Evolutionary conservation across 2,888 invertebrate genomes (phyloP).

Genomic region (Ophion obscuratus): DNA sequence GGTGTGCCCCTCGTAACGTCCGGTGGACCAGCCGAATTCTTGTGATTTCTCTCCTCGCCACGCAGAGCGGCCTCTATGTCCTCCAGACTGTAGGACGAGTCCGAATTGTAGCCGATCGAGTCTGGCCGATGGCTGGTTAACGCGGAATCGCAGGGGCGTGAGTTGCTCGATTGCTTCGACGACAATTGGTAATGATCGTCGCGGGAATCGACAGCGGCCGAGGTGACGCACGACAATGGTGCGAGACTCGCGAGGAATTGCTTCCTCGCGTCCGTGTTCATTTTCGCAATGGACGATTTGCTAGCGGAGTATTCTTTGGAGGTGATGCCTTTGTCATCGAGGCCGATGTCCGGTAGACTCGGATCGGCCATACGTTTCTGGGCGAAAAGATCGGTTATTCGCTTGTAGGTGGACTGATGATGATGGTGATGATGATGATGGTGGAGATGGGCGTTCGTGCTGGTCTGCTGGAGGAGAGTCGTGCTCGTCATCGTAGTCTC

Average conservation of each 20-base stretch:
- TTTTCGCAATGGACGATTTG: conserved; percentile 81
- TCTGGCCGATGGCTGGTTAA: conserved; percentile 84
- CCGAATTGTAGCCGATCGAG: conserved; percentile 87
- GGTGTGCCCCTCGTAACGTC: conserved; percentile 93
- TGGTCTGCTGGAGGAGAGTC: conserved; percentile 40
- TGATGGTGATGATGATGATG: conserved; percentile 67
- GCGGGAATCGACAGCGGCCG: conserved; percentile 85
- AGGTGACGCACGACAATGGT: conserved; percentile 91
- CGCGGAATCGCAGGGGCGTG: no score
- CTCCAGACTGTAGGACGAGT: conserved; percentile 89
- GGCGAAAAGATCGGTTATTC: conserved; percentile 87
- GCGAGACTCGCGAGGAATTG: conserved; percentile 92
- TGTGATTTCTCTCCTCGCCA: conserved; percentile 84
- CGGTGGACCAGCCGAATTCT: conserved; percentile 86
- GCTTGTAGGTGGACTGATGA: conserved; percentile 87
- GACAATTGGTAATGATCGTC: conserved; percentile 87
- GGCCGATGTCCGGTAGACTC: conserved; percentile 85
- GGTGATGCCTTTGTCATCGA: conserved; percentile 80
- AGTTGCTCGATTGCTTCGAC: conserved; percentile 78
- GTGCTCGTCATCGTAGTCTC: conserved; percentile 59
- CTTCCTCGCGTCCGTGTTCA: conserved; percentile 87
- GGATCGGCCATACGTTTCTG: conserved; percentile 83
- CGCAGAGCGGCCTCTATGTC: conserved; percentile 87
- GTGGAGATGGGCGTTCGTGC: conserved; percentile 45
- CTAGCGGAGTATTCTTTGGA: conserved; percentile 78